Evolutionary conservation across 2,888 invertebrate genomes (phyloP).

Genomic region (Bimastos eiseni): DNA sequence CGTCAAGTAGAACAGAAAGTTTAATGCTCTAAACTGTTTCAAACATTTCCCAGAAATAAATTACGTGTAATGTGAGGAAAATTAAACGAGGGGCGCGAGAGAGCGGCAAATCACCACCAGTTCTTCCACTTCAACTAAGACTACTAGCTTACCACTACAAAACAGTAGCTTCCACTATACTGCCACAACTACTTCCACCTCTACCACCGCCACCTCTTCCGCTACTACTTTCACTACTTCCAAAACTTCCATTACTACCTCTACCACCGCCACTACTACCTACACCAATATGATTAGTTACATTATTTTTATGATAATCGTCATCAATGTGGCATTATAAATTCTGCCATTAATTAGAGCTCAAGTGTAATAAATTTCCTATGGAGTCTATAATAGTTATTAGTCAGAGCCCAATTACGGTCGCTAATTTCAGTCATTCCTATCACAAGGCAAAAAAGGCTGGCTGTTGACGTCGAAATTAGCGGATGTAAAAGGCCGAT

Average conservation of each 20-base stretch:
- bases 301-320: not conserved
- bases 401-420: not conserved
- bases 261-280: not conserved
- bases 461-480: not conserved
- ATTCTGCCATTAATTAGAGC: not conserved
- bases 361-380: not conserved
- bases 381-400: not conserved
- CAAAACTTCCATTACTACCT: too few relatives aligned
- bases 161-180: too few relatives aligned
- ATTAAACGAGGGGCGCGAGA: too few relatives aligned
- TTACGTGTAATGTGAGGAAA: too few relatives aligned
- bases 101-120: not conserved
- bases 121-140: too few relatives aligned
- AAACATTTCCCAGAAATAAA: too few relatives aligned
- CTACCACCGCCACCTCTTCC: too few relatives aligned
- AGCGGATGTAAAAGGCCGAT: not conserved
- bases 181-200: too few relatives aligned
- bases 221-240: not conserved
- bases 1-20: too few relatives aligned
- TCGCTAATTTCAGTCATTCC: not conserved
- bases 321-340: not conserved
- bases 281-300: too few relatives aligned
- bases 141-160: too few relatives aligned
- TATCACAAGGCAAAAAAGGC: not conserved
- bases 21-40: too few relatives aligned